A percentile compares a stretch with the other conserved stretches of the same genome.
These are phyloP conservation scores for Venustaconcha ellipsiformis DNA, from an alignment of 1,140 invertebrate genomes.

Conservation along the genomic window DNA sequence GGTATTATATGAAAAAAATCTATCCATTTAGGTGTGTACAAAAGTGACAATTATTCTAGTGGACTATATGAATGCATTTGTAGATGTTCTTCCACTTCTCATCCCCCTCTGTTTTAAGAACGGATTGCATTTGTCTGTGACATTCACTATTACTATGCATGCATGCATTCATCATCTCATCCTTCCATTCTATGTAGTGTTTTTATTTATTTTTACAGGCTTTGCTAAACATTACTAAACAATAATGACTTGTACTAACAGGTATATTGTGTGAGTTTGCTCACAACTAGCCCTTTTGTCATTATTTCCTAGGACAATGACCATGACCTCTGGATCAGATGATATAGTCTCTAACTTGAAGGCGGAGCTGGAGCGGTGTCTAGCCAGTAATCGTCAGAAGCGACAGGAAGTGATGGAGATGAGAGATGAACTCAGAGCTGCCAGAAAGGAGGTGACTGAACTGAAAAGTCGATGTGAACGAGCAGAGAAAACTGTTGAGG, in stretches of 20 bases:
- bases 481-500: constrained; percentile 38
- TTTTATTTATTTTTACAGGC: neutral
- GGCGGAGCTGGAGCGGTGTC: constrained; percentile 58
- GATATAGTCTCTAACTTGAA: constrained; percentile 49
- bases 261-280: neutral
- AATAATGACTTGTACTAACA: neutral
- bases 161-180: no score
- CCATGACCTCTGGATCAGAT: constrained; percentile 5
- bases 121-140: no score
- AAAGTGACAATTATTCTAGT: no score
- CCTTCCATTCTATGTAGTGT: no score
- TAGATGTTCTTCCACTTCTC: no score
- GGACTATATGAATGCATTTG: no score
- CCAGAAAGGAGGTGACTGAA: constrained; percentile 44
- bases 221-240: neutral
- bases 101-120: no score
- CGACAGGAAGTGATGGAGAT: constrained; percentile 49
- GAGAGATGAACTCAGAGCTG: constrained; percentile 41
- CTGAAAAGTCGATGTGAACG: constrained; percentile 34
- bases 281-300: neutral
- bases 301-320: neutral
- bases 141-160: no score
- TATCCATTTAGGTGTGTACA: no score
- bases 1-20: no score
- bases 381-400: constrained; percentile 61